Evolutionary conservation across 2,888 invertebrate species (phyloP).

Genomic region (Apantesis nais): DNA sequence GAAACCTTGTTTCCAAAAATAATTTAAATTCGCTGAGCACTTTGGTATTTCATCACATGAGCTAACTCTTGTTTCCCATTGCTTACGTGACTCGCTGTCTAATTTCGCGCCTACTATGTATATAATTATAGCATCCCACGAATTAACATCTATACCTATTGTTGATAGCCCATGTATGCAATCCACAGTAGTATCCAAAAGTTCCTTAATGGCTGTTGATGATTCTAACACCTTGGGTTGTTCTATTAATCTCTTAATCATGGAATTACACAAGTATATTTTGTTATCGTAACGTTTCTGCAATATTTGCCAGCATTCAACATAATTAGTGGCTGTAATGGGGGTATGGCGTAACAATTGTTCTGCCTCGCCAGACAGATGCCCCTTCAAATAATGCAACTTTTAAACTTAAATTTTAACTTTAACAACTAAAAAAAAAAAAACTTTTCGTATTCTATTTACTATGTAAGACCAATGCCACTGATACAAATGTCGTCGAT

Average conservation of each 20-base stretch:
- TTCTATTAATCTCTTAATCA: constrained; percentile 8
- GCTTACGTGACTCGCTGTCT: too few relatives aligned
- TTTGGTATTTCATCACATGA: constrained; percentile 9
- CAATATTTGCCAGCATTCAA: background rate
- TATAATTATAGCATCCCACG: too few relatives aligned
- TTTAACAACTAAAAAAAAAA: too few relatives aligned
- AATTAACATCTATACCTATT: constrained; percentile 4
- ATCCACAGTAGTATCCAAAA: constrained; percentile 16
- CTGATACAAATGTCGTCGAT: too few relatives aligned
- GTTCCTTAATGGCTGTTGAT: constrained; percentile 8
- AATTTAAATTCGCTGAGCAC: constrained; percentile 3
- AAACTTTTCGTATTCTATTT: too few relatives aligned
- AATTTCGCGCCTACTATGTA: too few relatives aligned
- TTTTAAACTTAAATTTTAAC: too few relatives aligned
- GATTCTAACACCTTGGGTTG: background rate
- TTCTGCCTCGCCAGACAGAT: background rate
- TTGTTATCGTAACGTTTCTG: constrained; percentile 3
- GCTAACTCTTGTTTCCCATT: too few relatives aligned
- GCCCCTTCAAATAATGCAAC: background rate
- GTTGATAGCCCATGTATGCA: constrained; percentile 11
- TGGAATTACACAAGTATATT: constrained; percentile 6
- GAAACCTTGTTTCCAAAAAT: constrained; percentile 17
- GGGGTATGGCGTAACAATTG: constrained; percentile 1
- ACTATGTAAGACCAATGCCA: too few relatives aligned
- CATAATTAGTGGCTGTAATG: background rate